Percentiles rank a stretch among this genome's conserved stretches.
Conservation (phyloP, 2,113 vertebrate species). For the Forbesichthys agassizii region DNA sequence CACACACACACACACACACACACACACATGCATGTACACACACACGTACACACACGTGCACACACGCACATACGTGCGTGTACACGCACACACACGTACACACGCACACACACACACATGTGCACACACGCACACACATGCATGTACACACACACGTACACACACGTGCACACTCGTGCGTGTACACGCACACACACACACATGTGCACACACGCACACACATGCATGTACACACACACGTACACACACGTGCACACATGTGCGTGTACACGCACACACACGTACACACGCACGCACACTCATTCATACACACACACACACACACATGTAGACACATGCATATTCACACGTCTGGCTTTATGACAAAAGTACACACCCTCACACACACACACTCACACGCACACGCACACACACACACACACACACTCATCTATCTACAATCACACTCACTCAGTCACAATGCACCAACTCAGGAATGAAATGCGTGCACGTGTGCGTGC, state of each 20-base stretch:
- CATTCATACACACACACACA: conserved; percentile 2
- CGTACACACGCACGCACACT: neutral
- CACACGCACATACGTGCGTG: neutral
- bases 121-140: conserved; percentile 3
- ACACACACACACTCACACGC: conserved; percentile 26
- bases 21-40: conserved; percentile 22
- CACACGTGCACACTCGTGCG: neutral
- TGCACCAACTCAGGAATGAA: conserved; percentile 12
- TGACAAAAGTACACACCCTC: conserved; percentile 5
- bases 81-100: neutral
- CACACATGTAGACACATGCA: neutral
- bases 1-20: conserved; percentile 24
- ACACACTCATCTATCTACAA: conserved; percentile 9
- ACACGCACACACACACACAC: conserved; percentile 24
- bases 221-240: neutral
- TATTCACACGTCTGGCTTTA: neutral
- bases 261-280: neutral
- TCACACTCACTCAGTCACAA: conserved; percentile 16
- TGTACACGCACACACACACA: neutral
- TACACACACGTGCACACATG: conserved; percentile 2
- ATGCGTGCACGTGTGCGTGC: conserved; percentile 15
- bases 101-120: neutral
- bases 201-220: neutral
- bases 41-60: neutral
- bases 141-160: neutral